Evolutionary conservation across 1,140 invertebrate genomes (phyloP), one percentile per base, ranked within the genome.

Genomic region (Druon quercuslanigerum): DNA sequence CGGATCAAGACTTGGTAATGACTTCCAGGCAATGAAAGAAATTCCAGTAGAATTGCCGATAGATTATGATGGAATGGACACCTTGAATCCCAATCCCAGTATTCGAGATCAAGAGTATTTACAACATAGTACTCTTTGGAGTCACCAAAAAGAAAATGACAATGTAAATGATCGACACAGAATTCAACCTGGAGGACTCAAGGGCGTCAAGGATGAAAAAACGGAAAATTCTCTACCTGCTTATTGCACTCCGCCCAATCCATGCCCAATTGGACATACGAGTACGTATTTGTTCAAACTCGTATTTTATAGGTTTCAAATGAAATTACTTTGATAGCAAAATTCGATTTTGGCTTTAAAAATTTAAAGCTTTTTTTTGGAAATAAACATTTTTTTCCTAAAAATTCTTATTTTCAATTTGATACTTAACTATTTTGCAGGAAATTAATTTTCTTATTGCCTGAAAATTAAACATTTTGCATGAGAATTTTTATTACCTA

Each of bases 171-270:
- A 83, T 8, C 82, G 82, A n/a, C 89, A 89, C 19, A 90, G 82
- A 78, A 85, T 91, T 46, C 87, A 90, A 50, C 75, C 82, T 14
- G 86, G 79, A 20, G 87, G 92, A 1, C 87, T 94, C 16, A 93
- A 94, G 51, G 95, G 95, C 78, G 90, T 92, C 80, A 94, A 94
- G 50, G 94, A 96, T 85, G 94, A 98, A 5, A 99, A 99, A 91
- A 95, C 96, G 2, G 98, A 99, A 86, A 95, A 96, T 14, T 95
- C 96, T 33, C 92, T 99, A 12, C 99, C 99, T 0, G 98, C 99
- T 40, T 99, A 99, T 91, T 99, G 99, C 89, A 99, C 99, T 87
- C 99, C 99, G 2, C 98, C 98, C 8, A 99, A 99, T 92, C 99
- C 99, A 0, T 99, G 99, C 85, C 99, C 98, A 0, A 93, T 96